Base-by-base conservation (phyloP, 2,888 invertebrate species). In the Spilarctia lutea region DNA sequence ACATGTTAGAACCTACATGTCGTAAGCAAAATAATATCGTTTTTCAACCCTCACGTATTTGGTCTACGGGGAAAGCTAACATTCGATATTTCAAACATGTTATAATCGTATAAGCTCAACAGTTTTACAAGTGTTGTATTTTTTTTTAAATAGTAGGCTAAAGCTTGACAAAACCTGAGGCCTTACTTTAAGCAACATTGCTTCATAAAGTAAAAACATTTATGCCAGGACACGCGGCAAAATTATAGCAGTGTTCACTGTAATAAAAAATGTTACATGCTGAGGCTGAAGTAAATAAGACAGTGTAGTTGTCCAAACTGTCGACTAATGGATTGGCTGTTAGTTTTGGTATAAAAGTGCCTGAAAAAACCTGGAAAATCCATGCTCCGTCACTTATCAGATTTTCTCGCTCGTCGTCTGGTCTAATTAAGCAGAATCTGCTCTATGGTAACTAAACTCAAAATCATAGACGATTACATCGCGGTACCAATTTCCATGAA, bases 181-280 rank as follows among this genome's bases (percentile, higher is more conserved):
- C 52, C 18, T 70, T 70, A 20, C 33, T 24, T 39, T 18, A 18
- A 60, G 27, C 39, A 1, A 60, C 20, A 60, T 18, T 70, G 18
- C 24, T 30, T 71, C 63, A 71, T 11, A n/a, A 30, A 20, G 11
- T 30, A 30, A 63, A 63, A 42, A 30, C 42, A 30, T 71, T 24
- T 11, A 35, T 66, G 35, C 16, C 10, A 69, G 56, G 24, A 63
- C 42, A 63, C 27, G 42, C 10, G 30, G 42, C 60, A 45, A 42
- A 42, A 30, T 63, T 20, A 24, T 30, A 71, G 63, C 30, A 24
- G 63, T 3, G 30, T 63, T 45, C 30, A 24, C 33, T 35, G 35
- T 39, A 68, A 24, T 70, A 63, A 71, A 70, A 70, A 20, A 7
- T 39, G 30, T 42, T 63, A 30, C 42, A 27, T 27, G 45, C 63